Percentiles rank a stretch among this genome's conserved stretches.
Evolutionary conservation across 2,113 vertebrate genomes (phyloP).

Genomic region (Delphinus delphis): DNA sequence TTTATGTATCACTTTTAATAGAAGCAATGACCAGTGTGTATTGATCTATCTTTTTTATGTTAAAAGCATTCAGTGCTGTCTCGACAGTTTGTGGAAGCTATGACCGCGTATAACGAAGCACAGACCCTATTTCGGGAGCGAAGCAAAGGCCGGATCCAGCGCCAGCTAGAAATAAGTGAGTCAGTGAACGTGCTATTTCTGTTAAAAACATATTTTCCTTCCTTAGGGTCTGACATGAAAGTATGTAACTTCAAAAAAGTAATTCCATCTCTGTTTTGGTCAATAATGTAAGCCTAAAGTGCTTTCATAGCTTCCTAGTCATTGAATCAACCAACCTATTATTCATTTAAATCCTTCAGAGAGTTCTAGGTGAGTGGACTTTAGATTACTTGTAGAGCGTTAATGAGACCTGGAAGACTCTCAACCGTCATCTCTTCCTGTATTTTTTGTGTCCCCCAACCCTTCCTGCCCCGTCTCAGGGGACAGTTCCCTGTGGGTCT

Average conservation of each 20-base stretch:
- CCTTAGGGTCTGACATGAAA: background rate
- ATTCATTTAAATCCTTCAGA: background rate
- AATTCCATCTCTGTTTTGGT: background rate
- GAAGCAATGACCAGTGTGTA: fast-evolving
- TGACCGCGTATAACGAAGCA: conserved; percentile 94
- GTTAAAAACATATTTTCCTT: background rate
- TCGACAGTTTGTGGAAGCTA: conserved; percentile 96
- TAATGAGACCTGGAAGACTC: background rate
- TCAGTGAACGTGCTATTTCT: background rate
- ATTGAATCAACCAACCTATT: background rate
- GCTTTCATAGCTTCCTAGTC: background rate
- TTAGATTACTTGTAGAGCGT: background rate
- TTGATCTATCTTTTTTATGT: fast-evolving
- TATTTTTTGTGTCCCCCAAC: no score
- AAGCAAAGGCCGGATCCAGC: conserved; percentile 95
- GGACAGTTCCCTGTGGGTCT: background rate
- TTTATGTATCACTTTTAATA: fast-evolving
- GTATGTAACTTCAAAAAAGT: background rate
- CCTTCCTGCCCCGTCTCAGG: background rate
- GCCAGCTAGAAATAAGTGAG: conserved; percentile 98
- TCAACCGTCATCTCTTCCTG: background rate
- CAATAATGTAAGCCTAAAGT: fast-evolving
- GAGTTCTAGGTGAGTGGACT: background rate
- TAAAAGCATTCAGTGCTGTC: conserved; percentile 91
- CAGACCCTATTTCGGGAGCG: conserved; percentile 95